phyloP scores from a whole-genome alignment of 2,888 invertebrate genomes.

The Polymixis flavicincta region DNA sequence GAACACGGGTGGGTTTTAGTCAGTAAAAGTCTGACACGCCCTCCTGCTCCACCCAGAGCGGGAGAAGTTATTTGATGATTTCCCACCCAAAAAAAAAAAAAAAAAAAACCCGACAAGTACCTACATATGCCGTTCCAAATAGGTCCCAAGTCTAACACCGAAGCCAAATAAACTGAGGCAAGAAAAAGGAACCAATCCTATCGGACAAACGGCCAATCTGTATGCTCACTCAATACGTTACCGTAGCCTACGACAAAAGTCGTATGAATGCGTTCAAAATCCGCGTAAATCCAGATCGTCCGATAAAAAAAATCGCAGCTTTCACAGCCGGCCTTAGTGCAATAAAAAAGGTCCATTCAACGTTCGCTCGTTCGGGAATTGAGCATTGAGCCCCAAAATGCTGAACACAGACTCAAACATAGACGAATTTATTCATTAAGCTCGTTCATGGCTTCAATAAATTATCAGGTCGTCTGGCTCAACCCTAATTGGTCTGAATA shows the following conservation, averaged over 20 bases:
- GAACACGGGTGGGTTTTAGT: too few species aligned
- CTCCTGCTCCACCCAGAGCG: too few species aligned
- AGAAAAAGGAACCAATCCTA: constrained; percentile 28
- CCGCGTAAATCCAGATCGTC: constrained; percentile 20
- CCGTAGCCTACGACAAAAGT: constrained; percentile 1
- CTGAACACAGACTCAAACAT: constrained; percentile 46
- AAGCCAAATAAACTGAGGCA: neutral
- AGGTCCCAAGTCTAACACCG: neutral
- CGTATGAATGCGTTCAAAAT: constrained; percentile 17
- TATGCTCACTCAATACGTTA: constrained; percentile 25
- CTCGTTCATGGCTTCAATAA: constrained; percentile 58
- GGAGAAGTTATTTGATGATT: too few species aligned
- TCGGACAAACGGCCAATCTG: constrained; percentile 22
- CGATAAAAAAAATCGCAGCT: constrained; percentile 49
- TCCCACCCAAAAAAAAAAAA: too few species aligned
- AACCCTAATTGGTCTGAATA: constrained; percentile 63
- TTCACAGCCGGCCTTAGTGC: constrained; percentile 17
- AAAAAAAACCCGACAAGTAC: too few species aligned
- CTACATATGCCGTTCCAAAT: neutral
- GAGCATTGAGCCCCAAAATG: constrained; percentile 26
- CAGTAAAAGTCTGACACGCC: too few species aligned
- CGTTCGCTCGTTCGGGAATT: constrained; percentile 17
- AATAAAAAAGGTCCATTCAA: constrained; percentile 37
- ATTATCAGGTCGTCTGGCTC: constrained; percentile 59
- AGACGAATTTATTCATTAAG: constrained; percentile 62